Evolutionary conservation across 2,888 invertebrate genomes (phyloP).

Genomic region (Eristalis intricaria): DNA sequence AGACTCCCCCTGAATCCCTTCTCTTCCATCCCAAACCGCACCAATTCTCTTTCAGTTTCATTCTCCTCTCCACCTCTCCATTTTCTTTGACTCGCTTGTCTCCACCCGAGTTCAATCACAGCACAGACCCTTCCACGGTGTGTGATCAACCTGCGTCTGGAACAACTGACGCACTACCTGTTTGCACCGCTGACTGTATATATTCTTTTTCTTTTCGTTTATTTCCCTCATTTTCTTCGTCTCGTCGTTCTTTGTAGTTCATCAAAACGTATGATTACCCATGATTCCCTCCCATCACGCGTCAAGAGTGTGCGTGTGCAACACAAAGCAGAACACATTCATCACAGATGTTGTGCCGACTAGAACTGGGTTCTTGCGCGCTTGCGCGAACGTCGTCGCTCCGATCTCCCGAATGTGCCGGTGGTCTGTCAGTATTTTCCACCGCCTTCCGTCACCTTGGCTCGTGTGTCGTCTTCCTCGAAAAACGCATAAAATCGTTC

Average conservation of each 20-base stretch:
- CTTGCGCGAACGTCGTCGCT: background rate
- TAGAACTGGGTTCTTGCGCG: constrained; percentile 24
- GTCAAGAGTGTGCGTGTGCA: background rate
- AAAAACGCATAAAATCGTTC: constrained; percentile 2
- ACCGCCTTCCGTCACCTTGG: background rate
- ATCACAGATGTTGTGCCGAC: constrained; percentile 36
- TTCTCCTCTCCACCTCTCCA: background rate
- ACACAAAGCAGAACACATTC: background rate
- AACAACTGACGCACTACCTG: background rate
- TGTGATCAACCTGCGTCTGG: background rate
- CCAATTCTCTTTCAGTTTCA: background rate
- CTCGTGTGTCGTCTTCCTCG: background rate
- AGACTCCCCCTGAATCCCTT: background rate
- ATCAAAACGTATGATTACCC: background rate
- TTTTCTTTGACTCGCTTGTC: background rate
- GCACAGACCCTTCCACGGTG: background rate
- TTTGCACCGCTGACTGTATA: background rate
- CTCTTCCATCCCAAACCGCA: background rate
- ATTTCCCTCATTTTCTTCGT: background rate
- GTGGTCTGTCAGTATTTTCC: too few species aligned
- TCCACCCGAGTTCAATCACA: background rate
- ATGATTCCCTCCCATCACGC: background rate
- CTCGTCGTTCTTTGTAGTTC: background rate
- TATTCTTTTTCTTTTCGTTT: background rate
- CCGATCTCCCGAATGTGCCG: too few species aligned